Percentiles rank a stretch among this genome's conserved stretches.
Conservation (phyloP, 2,113 vertebrate genomes). For the Phylloscopus trochilus region DNA sequence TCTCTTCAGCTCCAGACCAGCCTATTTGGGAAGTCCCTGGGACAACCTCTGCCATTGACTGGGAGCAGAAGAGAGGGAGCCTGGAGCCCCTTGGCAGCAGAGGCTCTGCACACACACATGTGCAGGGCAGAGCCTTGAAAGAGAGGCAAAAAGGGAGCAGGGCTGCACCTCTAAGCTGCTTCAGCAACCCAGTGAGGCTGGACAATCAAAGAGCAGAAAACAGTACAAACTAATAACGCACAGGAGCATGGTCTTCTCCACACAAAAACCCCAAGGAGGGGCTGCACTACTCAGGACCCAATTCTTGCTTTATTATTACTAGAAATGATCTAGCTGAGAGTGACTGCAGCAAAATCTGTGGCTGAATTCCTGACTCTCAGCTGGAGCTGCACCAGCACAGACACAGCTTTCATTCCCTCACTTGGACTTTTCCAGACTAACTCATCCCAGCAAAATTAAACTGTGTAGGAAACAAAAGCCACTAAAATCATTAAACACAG, state of each 20-base stretch:
- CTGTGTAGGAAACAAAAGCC: slow-evolving; percentile 25
- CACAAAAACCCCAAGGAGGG: neutral
- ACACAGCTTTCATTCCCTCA: neutral
- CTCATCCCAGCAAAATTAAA: slow-evolving; percentile 37
- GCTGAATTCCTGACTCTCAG: neutral
- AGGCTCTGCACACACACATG: neutral
- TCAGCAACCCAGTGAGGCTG: neutral
- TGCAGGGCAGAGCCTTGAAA: neutral
- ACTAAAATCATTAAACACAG: slow-evolving; percentile 35
- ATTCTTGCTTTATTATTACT: neutral
- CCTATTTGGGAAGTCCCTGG: neutral
- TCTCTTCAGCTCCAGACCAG: neutral
- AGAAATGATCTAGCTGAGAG: neutral
- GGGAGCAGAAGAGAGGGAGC: neutral
- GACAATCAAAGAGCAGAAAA: neutral
- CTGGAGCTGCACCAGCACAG: neutral
- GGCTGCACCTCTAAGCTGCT: neutral
- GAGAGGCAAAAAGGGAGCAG: neutral
- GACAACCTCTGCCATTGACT: neutral
- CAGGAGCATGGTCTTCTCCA: neutral
- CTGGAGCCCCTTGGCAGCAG: neutral
- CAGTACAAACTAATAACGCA: neutral
- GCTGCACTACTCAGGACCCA: neutral
- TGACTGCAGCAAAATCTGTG: neutral
- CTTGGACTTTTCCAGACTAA: slow-evolving; percentile 5